A percentile compares a stretch with the other conserved stretches of the same genome.
Conservation (phyloP, 2,888 invertebrate genomes). For the Melanchra persicariae region DNA sequence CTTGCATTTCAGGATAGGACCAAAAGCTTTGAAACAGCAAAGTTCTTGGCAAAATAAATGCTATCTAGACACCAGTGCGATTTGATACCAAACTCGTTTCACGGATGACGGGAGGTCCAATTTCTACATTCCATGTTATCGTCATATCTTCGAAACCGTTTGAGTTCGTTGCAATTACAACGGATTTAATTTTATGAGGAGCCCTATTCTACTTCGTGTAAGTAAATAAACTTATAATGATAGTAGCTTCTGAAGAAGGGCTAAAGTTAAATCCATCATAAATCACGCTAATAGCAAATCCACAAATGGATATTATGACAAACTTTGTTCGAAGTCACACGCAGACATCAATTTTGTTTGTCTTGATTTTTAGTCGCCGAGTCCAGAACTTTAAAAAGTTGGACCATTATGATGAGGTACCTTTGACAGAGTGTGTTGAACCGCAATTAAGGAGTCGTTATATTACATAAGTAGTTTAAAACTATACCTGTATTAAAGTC, state of each 20-base stretch:
- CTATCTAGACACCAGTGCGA: slow-evolving; percentile 32
- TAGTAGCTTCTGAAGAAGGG: slow-evolving; percentile 4
- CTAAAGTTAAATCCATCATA: slow-evolving; percentile 1
- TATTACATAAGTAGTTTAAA: slow-evolving; percentile 74
- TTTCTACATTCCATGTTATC: slow-evolving; percentile 58
- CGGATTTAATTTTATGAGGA: slow-evolving; percentile 18
- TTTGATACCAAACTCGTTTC: slow-evolving; percentile 58
- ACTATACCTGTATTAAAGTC: slow-evolving; percentile 69
- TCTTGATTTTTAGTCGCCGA: slow-evolving; percentile 9
- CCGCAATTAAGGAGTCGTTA: slow-evolving; percentile 83
- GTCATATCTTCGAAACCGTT: slow-evolving; percentile 49
- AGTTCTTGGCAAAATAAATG: slow-evolving; percentile 25
- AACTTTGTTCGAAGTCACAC: slow-evolving; percentile 12
- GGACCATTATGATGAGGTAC: slow-evolving; percentile 50
- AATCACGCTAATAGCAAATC: slow-evolving; percentile 17
- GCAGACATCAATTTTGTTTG: slow-evolving; percentile 31
- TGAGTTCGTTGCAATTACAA: slow-evolving; percentile 49
- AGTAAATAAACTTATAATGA: slow-evolving; percentile 13
- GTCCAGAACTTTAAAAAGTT: slow-evolving; percentile 30
- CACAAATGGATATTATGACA: neutral
- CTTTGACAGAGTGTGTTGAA: slow-evolving; percentile 77
- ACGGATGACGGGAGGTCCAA: slow-evolving; percentile 49
- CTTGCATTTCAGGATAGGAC: slow-evolving; percentile 11
- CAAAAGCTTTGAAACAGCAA: slow-evolving; percentile 14
- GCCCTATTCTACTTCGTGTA: slow-evolving; percentile 13